Evolutionary conservation across 2,113 vertebrate species (phyloP).

Genomic region (Euleptes europaea): DNA sequence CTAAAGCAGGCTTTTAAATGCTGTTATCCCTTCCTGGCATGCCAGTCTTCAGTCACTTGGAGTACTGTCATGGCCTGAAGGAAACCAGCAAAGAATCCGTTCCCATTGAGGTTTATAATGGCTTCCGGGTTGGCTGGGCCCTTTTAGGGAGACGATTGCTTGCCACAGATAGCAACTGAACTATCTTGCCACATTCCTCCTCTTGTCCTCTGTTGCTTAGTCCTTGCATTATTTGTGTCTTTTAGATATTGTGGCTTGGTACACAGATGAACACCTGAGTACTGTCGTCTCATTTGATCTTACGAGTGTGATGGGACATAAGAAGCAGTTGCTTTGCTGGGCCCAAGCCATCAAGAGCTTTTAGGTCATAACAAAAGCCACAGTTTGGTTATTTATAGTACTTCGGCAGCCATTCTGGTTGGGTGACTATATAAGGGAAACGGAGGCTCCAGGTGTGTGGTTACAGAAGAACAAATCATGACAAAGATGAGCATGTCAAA

Average conservation of each 20-base stretch:
- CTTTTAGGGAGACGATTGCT: background rate
- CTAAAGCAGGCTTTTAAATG: background rate
- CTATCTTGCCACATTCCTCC: too few species aligned
- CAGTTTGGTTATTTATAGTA: background rate
- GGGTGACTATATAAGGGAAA: background rate
- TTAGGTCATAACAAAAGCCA: background rate
- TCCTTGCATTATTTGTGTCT: background rate
- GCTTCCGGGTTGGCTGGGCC: background rate
- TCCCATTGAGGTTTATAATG: background rate
- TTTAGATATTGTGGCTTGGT: background rate
- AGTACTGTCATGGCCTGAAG: background rate
- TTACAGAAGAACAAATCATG: background rate
- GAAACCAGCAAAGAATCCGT: background rate
- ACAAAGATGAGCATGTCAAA: background rate
- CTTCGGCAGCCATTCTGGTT: background rate
- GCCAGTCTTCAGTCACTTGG: background rate
- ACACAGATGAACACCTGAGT: background rate
- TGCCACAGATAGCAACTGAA: background rate
- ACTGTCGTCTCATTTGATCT: background rate
- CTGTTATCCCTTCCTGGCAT: background rate
- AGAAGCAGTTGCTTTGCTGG: background rate
- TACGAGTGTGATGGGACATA: background rate
- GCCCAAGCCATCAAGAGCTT: background rate
- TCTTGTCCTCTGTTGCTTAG: background rate
- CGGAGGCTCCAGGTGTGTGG: background rate